Conservation (phyloP, 2,797 vertebrate species). For the Helicolenus hilgendorfi region DNA sequence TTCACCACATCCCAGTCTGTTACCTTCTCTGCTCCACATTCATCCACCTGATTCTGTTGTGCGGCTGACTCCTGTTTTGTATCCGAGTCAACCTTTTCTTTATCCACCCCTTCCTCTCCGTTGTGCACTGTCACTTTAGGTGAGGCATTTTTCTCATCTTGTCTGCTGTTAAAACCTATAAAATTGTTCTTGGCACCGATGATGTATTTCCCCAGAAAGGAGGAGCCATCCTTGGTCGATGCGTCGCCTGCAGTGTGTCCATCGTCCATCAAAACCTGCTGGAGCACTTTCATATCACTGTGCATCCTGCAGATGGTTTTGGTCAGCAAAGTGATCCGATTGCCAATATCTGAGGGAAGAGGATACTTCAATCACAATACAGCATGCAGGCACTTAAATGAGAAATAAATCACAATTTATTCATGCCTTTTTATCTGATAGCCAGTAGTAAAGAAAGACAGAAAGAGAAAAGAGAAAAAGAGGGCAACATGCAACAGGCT, state of each 20-base stretch:
- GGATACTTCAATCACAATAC: slow-evolving; percentile 21
- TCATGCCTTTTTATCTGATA: neutral
- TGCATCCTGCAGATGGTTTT: slow-evolving; percentile 92
- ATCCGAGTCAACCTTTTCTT: slow-evolving; percentile 33
- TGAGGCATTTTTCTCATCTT: slow-evolving; percentile 63
- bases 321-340: slow-evolving; percentile 93
- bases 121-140: slow-evolving; percentile 77
- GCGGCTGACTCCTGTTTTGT: slow-evolving; percentile 12
- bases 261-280: slow-evolving; percentile 69
- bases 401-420: neutral
- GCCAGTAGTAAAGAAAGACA: neutral
- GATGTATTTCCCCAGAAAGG: slow-evolving; percentile 92
- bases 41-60: neutral
- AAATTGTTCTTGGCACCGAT: slow-evolving; percentile 93
- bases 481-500: too few species aligned
- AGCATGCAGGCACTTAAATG: neutral
- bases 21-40: slow-evolving; percentile 41
- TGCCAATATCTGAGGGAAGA: slow-evolving; percentile 90
- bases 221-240: slow-evolving; percentile 75
- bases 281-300: slow-evolving; percentile 88
- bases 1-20: slow-evolving; percentile 70
- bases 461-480: too few species aligned
- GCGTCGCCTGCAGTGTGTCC: neutral
- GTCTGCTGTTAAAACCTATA: slow-evolving; percentile 83
- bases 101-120: slow-evolving; percentile 41